Conservation (phyloP, 2,888 invertebrate genomes). For the Eurytoma californica region DNA sequence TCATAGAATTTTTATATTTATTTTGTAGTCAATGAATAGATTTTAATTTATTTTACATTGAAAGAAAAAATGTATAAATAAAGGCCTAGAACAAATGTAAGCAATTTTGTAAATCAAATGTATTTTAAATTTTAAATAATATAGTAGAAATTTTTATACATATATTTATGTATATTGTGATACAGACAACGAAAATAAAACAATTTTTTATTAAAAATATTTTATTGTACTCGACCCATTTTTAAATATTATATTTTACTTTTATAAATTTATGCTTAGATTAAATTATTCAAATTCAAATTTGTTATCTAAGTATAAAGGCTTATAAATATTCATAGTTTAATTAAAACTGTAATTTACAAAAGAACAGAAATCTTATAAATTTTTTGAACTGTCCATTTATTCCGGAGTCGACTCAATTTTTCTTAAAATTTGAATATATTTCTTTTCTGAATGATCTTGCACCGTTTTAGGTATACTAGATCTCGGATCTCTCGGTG, state of each 20-base stretch:
- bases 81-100: slow-evolving; percentile 1
- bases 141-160: slow-evolving; percentile 38
- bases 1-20: neutral
- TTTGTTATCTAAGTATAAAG: too few relatives aligned
- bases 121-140: slow-evolving; percentile 38
- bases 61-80: slow-evolving; percentile 7
- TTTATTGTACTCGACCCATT: neutral
- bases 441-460: neutral
- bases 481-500: neutral
- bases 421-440: neutral
- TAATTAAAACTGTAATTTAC: too few relatives aligned
- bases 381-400: too few relatives aligned
- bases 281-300: too few relatives aligned
- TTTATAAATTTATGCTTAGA: too few relatives aligned
- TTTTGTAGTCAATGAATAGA: slow-evolving; percentile 12
- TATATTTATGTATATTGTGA: slow-evolving; percentile 48
- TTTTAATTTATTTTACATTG: slow-evolving; percentile 36
- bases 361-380: too few relatives aligned
- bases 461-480: neutral
- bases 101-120: slow-evolving; percentile 1
- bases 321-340: too few relatives aligned
- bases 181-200: slow-evolving; percentile 32
- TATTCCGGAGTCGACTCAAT: too few relatives aligned
- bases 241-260: too few relatives aligned
- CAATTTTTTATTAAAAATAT: slow-evolving; percentile 12